Conservation (phyloP, 1,140 invertebrate species). For the Ladona fulva region DNA sequence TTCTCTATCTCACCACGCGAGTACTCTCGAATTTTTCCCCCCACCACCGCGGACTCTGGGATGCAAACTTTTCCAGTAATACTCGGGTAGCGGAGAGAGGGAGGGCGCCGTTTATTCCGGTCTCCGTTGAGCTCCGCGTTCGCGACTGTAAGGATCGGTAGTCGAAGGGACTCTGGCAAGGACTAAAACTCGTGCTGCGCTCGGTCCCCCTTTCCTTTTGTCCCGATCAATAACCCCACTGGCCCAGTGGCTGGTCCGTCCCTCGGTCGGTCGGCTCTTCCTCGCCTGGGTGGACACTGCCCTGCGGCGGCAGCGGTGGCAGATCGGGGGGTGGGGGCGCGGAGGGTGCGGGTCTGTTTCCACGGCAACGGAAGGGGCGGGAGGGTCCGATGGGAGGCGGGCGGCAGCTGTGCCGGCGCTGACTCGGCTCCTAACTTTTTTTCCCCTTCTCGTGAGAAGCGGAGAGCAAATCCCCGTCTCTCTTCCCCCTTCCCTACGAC, state of each 20-base stretch:
- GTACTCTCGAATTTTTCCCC: neutral
- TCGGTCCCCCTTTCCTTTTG: conserved; percentile 6
- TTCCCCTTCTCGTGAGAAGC: neutral
- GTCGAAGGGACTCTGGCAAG: conserved; percentile 6
- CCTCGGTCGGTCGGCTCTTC: neutral
- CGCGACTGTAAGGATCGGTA: neutral
- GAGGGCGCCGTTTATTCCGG: neutral
- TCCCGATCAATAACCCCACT: conserved; percentile 7
- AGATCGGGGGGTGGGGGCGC: neutral
- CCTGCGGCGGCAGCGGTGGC: neutral
- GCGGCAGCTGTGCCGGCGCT: conserved; percentile 2
- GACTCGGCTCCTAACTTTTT: neutral
- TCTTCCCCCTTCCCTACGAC: neutral
- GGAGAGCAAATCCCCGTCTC: neutral
- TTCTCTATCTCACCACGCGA: neutral
- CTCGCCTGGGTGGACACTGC: neutral
- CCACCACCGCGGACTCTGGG: neutral
- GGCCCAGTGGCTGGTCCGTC: neutral
- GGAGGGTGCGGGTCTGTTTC: neutral
- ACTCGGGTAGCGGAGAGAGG: neutral
- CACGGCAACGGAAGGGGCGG: neutral
- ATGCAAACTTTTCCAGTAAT: neutral
- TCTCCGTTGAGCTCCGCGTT: neutral
- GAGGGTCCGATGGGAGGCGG: neutral
- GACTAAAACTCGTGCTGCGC: neutral